Conservation (phyloP, 2,888 invertebrate genomes). For the Allygus modestus region DNA sequence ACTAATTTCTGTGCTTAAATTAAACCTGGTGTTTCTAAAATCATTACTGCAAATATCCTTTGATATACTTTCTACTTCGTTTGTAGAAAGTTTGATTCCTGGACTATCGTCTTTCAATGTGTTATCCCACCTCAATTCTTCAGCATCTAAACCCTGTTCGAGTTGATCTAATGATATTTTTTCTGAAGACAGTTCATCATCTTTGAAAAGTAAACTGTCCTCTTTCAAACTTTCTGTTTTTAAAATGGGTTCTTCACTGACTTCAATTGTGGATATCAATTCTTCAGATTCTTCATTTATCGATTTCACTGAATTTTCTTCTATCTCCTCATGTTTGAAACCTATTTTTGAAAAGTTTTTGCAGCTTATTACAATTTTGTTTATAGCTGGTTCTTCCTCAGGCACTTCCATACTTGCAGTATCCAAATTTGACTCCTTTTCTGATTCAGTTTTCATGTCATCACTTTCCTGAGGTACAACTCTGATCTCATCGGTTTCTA, state of each 20-base stretch:
- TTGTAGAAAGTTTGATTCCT: neutral
- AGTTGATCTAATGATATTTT: neutral
- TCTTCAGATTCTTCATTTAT: neutral
- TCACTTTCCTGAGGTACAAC: neutral
- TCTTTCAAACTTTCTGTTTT: constrained; percentile 8
- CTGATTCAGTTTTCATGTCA: neutral
- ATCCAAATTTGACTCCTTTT: neutral
- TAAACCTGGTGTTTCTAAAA: neutral
- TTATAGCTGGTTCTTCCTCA: neutral
- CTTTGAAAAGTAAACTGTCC: neutral
- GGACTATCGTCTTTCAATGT: neutral
- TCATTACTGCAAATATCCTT: neutral
- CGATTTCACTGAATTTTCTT: neutral
- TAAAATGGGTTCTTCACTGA: constrained; percentile 19
- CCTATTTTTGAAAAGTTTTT: constrained; percentile 26
- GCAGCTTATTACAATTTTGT: constrained; percentile 14
- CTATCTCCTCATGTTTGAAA: constrained; percentile 8
- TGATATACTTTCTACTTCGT: neutral
- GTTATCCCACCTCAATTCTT: neutral
- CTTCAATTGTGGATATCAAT: constrained; percentile 9
- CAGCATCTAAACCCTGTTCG: neutral
- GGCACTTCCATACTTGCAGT: neutral
- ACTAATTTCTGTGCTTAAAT: neutral
- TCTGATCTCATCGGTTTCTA: neutral
- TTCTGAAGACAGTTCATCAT: neutral